Evolutionary conservation across 2,797 vertebrate genomes (phyloP), one percentile per base, ranked within the genome.

Genomic region (Cossypha caffra): DNA sequence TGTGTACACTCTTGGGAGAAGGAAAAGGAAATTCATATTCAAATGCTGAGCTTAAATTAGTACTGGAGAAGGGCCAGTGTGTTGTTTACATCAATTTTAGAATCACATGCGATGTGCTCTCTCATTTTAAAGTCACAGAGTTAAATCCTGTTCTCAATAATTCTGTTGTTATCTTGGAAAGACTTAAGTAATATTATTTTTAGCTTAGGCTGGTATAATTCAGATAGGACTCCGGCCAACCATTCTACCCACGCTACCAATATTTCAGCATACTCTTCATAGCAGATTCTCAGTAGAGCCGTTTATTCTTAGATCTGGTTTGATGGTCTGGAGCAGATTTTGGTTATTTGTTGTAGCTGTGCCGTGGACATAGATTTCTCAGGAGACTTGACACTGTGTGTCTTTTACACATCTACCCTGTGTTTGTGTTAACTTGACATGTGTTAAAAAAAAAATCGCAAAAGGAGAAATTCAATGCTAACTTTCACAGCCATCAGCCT

Each of bases 41-140:
- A 97, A 97, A 95, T 93, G 37, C 62, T 87, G 63, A 94, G 78
- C 81, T 95, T 93, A 96, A 97, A 93, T 97, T 96, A 96, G 93
- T 95, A 95, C 87, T 94, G 79, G 88, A 96, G 35, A 95, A 86
- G 63, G 77, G 88, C 95, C 88, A 86, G 43, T 14, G 6, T 71
- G 50, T 57, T 88, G 51, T 93, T 98, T 96, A 91, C 82, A 95
- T 95, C 95, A 75, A 62, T 95, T 96, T 94, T 86, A 96, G 52
- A 95, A 86, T 83, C 95, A 33, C 73, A 91, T 95, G 72, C 42
- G 96, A 88, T 74, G 86, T 68, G 35, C 61, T 90, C 74, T 96
- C 29, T 40, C 89, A 96, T 86, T 94, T 96, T 97, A 96, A 98
- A 97, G 89, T 91, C 78, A 82, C 63, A 81, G 51, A 91, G 84